These are phyloP conservation scores for Calonectris borealis DNA, from an alignment of 2,113 vertebrate species.

Conservation along the genomic window DNA sequence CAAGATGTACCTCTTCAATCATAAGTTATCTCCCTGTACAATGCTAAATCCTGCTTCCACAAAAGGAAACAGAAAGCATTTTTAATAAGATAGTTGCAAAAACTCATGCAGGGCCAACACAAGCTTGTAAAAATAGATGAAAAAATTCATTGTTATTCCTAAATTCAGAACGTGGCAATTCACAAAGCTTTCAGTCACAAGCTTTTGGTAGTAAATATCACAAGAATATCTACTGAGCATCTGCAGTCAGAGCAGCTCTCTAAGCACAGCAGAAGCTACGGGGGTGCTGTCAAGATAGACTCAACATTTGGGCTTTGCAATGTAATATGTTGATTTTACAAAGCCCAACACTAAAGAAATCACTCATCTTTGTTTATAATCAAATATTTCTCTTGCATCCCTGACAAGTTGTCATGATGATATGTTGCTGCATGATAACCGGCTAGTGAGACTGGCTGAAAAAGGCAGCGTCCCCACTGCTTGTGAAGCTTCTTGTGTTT, in stretches of 20 bases:
- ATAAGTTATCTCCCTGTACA: background rate
- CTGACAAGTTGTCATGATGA: background rate
- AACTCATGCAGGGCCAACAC: background rate
- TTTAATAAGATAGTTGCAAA: background rate
- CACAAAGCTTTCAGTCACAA: background rate
- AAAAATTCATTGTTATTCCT: background rate
- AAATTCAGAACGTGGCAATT: background rate
- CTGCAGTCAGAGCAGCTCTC: background rate
- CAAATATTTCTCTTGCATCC: constrained; percentile 1
- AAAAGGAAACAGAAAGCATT: background rate
- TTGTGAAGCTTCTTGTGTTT: background rate
- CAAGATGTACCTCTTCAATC: background rate
- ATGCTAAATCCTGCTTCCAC: background rate
- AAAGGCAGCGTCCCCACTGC: background rate
- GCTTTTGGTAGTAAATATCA: background rate
- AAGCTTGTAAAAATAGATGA: background rate
- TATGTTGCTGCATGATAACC: background rate
- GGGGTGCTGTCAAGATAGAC: constrained; percentile 19
- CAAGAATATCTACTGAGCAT: background rate
- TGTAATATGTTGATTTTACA: constrained; percentile 4
- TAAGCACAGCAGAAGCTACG: background rate
- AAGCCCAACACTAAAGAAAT: background rate
- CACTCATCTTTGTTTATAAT: constrained; percentile 11
- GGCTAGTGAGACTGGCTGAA: background rate
- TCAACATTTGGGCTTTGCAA: background rate